Base-by-base conservation (phyloP, 2,113 vertebrate genomes). In the Ornithorhynchus anatinus region DNA sequence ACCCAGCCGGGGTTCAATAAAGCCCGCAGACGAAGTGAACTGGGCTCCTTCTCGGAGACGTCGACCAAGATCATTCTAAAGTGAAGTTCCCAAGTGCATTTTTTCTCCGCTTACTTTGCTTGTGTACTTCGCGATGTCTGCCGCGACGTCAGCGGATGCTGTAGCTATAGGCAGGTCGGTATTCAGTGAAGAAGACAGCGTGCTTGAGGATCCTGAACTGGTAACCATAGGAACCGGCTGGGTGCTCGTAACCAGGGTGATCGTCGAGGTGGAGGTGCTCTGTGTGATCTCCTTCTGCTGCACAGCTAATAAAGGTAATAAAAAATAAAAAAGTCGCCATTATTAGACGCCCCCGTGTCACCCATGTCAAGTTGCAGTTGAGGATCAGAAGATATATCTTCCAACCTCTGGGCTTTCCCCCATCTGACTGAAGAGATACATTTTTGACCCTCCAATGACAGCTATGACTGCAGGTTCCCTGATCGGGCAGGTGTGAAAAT, bases 51-150 rank as follows among this genome's bases (percentile, higher is more conserved):
- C n/a, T n/a, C n/a, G n/a, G n/a, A n/a, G n/a, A n/a, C n/a, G n/a
- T n/a, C n/a, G n/a, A n/a, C n/a, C n/a, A n/a, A n/a, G n/a, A n/a
- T n/a, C n/a, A n/a, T n/a, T n/a, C n/a, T n/a, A n/a, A n/a, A n/a
- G n/a, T n/a, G n/a, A n/a, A n/a, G n/a, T n/a, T n/a, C n/a, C n/a
- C n/a, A n/a, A n/a, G n/a, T 0, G 14, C 5, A 1, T 23, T 32
- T 29, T 33, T 20, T 9, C 1, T 6, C 25, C 57, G 87, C 93
- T 91, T 89, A 97, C 97, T 92, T 99, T 99, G 88, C 93, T 97
- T 45, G 97, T 99, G 37, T 99, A 99, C 86, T 99, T 99, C 85
- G 97, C 94, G 25, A 98, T 99, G 72, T 98, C 97, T 43, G 97
- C 96, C 62, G 97, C 97, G 19, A 97, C 96, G 23, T 99, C 97